These are phyloP conservation scores for Penelope pileata DNA, from an alignment of 2,113 vertebrate genomes.

Conservation along the genomic window DNA sequence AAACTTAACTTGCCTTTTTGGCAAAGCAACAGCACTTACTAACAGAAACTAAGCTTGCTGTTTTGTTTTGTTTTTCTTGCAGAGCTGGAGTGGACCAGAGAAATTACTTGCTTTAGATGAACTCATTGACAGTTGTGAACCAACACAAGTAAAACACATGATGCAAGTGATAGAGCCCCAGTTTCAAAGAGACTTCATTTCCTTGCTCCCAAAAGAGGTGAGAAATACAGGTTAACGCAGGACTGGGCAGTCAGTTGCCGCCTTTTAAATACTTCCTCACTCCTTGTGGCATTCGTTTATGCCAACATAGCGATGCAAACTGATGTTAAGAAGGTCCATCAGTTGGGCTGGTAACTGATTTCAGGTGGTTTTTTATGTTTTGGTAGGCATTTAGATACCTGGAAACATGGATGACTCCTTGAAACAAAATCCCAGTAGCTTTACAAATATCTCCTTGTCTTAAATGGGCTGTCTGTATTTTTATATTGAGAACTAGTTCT, in stretches of 20 bases:
- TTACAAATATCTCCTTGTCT: not conserved
- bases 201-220: conserved; percentile 99
- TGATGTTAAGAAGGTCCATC: not conserved
- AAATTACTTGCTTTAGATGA: conserved; percentile 98
- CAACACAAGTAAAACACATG: conserved; percentile 99
- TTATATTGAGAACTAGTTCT: not conserved
- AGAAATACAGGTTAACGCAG: conserved; percentile 39
- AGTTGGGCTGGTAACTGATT: too few relatives aligned
- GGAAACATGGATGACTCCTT: not conserved
- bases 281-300: conserved; percentile 19
- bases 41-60: not conserved
- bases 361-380: not conserved
- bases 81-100: conserved; percentile 96
- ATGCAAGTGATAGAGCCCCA: conserved; percentile 99
- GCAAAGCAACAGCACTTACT: not conserved
- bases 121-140: conserved; percentile 98
- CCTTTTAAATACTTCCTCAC: not conserved
- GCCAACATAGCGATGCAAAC: not conserved
- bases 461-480: not conserved
- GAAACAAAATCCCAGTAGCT: not conserved
- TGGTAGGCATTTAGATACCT: not conserved
- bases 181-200: conserved; percentile 99
- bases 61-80: not conserved
- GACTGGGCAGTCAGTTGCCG: not conserved
- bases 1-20: not conserved